These are phyloP conservation scores for Lepidurus apus DNA, from an alignment of 1,140 invertebrate species.

Conservation along the genomic window DNA sequence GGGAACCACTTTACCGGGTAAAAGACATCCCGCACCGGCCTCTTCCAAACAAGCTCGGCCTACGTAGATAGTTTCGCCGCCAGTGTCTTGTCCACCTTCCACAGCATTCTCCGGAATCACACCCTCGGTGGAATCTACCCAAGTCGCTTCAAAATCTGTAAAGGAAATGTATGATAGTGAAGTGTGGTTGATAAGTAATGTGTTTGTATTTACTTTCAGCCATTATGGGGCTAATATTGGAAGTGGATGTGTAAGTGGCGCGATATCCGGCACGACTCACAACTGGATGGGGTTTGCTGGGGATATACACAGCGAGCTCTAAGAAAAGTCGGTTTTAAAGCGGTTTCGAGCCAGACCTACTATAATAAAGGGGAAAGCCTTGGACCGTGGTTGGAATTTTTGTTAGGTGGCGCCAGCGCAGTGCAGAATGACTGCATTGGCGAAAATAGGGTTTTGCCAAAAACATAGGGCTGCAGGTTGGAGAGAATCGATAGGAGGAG, in stretches of 20 bases:
- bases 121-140: constrained; percentile 60
- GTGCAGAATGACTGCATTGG: neutral
- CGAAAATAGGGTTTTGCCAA: neutral
- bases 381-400: neutral
- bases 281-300: neutral
- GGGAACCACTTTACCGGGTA: neutral
- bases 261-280: neutral
- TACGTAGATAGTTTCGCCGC: constrained; percentile 68
- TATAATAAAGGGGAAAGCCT: neutral
- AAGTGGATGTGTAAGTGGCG: neutral
- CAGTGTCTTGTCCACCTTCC: constrained; percentile 62
- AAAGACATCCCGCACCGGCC: neutral
- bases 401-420: neutral
- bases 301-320: neutral
- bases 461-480: neutral
- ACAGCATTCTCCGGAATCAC: constrained; percentile 64
- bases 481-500: neutral
- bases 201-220: neutral
- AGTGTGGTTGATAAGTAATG: neutral
- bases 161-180: neutral
- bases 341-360: neutral
- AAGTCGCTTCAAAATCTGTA: constrained; percentile 42
- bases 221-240: neutral
- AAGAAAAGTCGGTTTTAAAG: neutral
- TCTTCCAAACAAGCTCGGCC: constrained; percentile 42